Conservation (phyloP, 2,113 vertebrate species). For the Channa maculata region DNA sequence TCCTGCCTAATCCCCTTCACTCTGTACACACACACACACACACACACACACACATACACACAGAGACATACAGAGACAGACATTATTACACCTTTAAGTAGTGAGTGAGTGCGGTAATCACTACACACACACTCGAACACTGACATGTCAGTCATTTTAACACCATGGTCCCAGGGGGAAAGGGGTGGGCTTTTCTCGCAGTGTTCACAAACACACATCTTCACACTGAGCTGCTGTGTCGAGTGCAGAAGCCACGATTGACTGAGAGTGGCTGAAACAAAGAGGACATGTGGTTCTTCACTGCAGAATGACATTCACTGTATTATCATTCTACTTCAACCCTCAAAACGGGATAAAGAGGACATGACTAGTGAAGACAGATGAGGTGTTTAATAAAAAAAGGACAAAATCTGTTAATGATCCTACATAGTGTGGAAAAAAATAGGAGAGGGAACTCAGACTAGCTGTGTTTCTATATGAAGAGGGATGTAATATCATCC, state of each 20-base stretch:
- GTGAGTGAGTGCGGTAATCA: constrained; percentile 16
- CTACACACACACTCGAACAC: constrained; percentile 12
- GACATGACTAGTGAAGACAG: background rate
- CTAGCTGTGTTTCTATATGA: constrained; percentile 16
- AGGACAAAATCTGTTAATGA: too few species aligned
- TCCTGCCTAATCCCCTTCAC: constrained; percentile 7
- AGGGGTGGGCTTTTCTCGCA: background rate
- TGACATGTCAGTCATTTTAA: constrained; percentile 59
- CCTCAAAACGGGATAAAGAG: background rate
- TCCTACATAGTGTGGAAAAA: background rate
- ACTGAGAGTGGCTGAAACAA: constrained; percentile 18
- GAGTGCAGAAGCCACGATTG: background rate
- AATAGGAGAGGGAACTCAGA: background rate
- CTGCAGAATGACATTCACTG: background rate
- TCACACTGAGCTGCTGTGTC: constrained; percentile 6
- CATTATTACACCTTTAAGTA: constrained; percentile 42
- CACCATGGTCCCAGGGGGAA: constrained; percentile 15
- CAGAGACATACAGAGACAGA: constrained; percentile 26
- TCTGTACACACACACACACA: constrained; percentile 15
- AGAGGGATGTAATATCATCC: constrained; percentile 26
- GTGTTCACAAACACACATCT: background rate
- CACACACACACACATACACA: constrained; percentile 24
- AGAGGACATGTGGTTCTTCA: background rate
- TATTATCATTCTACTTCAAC: background rate
- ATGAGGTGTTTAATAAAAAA: too few species aligned